Evolutionary conservation across 2,888 invertebrate genomes (phyloP), one percentile per base, ranked within the genome.

Genomic region (Portevinia maculata): DNA sequence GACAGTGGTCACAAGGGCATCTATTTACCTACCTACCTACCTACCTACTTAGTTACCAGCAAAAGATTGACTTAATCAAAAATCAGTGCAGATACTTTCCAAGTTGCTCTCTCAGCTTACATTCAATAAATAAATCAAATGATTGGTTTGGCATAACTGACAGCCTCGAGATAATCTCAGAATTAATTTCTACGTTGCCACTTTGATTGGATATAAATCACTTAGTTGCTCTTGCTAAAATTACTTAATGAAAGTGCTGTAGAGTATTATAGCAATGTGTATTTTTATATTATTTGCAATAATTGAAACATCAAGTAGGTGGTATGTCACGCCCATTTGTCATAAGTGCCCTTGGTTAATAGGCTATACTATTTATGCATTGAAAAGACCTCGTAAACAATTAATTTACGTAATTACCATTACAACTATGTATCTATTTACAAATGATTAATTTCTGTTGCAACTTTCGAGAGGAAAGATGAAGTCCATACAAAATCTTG

Each of bases 261-360:
- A 5, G 2, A 5, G 24, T 24, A n/a, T n/a, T n/a, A n/a, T n/a
- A n/a, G n/a, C n/a, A n/a, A 8, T 17, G 19, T 3, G 1, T 44
- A 17, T 11, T 8, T 17, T 21, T 19, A 17, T 9, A n/a, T 39
- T 7, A 1, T 30, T n/a, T 55, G 55, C 15, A 53, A 41, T 41
- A 30, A 21, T 44, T 11, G 9, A 24, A 13, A 17, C 11, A 13
- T 15, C 11, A 11, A n/a, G 53, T 67, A 46, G 39, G 64, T 30
- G 64, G 41, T 41, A 13, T 13, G 41, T 6, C 30, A 44, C 39
- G 55, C 55, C 55, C 15, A 34, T 53, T 53, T 19, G 32, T 53
- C 9, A 32, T 53, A 46, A 17, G 1, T 37, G 34, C 21, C 15
- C 55, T 11, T 37, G 46, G 13, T 67, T 15, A 46, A 46, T 67